Evolutionary conservation across 30 jellyfish, hydroid and myxozoan species (phyloP), one percentile per base, ranked within the genome.

Genomic region (Turritopsis rubra): DNA sequence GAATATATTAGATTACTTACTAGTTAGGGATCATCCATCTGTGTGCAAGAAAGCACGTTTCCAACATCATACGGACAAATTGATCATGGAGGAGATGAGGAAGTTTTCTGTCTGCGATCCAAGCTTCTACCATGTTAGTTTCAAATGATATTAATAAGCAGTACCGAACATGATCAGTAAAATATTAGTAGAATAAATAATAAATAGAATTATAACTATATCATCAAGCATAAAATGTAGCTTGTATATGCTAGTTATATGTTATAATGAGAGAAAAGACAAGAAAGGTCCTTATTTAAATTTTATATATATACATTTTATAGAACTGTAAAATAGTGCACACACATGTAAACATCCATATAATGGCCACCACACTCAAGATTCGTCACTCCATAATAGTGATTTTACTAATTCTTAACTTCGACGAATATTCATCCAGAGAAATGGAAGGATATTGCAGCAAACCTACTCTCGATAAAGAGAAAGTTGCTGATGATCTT

Each of bases 331-430:
- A 41, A 41, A 41, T 41, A 3, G 13, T 41, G 60, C 60, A 41
- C 60, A 3, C 60, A 41, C 60, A 41, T 41, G 60, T 41, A 41
- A 41, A 41, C 60, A 41, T 3, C 9, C 60, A 13, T 13, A 41
- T 68, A 68, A 68, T 68, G 77, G 77, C 16, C 77, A 22, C 30
- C 77, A n/a, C 77, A 68, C 31, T 68, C 77, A 68, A n/a, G 24
- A 7, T 74, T 30, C 24, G 72, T 30, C 65, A 16, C 24, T 74
- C 41, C 82, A 16, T 74, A 1, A 19, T 8, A 23, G 65, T 74
- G 9, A 8, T n/a, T 74, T 9, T 74, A 8, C 31, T 68, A 0
- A 1, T 27, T 7, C 30, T 68, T 68, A 25, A n/a, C 28, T 3
- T 66, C 76, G 17, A 66, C 28, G 29, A 22, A 66, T 66, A n/a